These are phyloP conservation scores for Addax nasomaculatus DNA, from an alignment of 2,113 vertebrate genomes.

Conservation along the genomic window DNA sequence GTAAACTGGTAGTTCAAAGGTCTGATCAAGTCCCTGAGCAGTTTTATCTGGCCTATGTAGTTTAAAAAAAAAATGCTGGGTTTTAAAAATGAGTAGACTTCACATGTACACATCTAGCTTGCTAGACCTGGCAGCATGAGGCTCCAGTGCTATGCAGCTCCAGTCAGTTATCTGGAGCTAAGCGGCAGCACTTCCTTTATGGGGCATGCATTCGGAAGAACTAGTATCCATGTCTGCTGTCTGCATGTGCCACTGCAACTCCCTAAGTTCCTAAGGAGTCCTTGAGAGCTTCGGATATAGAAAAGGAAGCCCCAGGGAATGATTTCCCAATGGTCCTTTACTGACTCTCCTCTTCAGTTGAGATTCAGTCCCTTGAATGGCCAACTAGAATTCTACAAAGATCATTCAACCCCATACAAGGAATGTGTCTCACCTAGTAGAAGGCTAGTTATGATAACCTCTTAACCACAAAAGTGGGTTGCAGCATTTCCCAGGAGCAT, in stretches of 20 bases:
- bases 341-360: background rate
- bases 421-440: background rate
- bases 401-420: background rate
- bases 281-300: background rate
- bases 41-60: background rate
- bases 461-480: background rate
- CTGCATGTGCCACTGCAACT: background rate
- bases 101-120: background rate
- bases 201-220: background rate
- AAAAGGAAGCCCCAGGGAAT: background rate
- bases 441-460: background rate
- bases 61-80: background rate
- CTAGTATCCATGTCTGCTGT: background rate
- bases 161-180: background rate
- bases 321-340: background rate
- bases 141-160: background rate
- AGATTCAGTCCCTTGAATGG: background rate
- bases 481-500: slow-evolving; percentile 39
- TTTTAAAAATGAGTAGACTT: background rate
- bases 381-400: slow-evolving; percentile 4
- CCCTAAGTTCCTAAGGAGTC: background rate
- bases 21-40: background rate
- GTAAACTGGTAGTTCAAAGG: background rate
- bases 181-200: background rate
- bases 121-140: background rate